A percentile compares a stretch with the other conserved stretches of the same genome.
Conservation (phyloP, 2,888 invertebrate genomes). For the Monopis laevigella region DNA sequence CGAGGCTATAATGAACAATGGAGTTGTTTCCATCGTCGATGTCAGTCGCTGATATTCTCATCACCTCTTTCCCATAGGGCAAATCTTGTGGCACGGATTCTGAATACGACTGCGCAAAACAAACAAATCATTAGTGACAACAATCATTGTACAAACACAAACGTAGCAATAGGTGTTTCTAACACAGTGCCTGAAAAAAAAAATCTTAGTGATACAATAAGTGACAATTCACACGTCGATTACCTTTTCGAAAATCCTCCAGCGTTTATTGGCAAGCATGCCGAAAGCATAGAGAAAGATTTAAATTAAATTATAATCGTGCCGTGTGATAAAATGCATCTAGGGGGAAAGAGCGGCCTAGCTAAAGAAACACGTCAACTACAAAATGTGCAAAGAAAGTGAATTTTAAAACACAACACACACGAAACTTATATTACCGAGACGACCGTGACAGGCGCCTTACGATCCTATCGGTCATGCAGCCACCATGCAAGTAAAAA, state of each 20-base stretch:
- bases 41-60: constrained; percentile 92
- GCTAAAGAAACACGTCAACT: constrained; percentile 62
- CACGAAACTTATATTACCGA: constrained; percentile 50
- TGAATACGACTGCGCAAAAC: constrained; percentile 49
- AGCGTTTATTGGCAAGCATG: constrained; percentile 57
- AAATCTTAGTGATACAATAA: constrained; percentile 1
- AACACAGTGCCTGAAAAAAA: constrained; percentile 8
- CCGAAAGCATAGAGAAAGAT: constrained; percentile 62
- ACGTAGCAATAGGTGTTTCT: constrained; percentile 2
- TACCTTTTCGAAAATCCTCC: constrained; percentile 30
- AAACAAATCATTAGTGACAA: constrained; percentile 19
- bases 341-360: constrained; percentile 63
- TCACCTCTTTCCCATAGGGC: constrained; percentile 75
- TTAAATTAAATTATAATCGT: constrained; percentile 55
- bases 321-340: constrained; percentile 63
- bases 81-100: constrained; percentile 88
- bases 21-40: constrained; percentile 94
- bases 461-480: constrained; percentile 62
- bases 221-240: constrained; percentile 6
- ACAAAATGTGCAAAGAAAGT: constrained; percentile 66
- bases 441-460: constrained; percentile 57
- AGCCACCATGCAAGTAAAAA: constrained; percentile 64
- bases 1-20: constrained; percentile 76
- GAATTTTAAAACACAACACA: constrained; percentile 49
- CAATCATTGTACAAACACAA: constrained; percentile 18